Base-by-base conservation (phyloP, 2,113 vertebrate species). In the Phrynosoma blainvillii region DNA sequence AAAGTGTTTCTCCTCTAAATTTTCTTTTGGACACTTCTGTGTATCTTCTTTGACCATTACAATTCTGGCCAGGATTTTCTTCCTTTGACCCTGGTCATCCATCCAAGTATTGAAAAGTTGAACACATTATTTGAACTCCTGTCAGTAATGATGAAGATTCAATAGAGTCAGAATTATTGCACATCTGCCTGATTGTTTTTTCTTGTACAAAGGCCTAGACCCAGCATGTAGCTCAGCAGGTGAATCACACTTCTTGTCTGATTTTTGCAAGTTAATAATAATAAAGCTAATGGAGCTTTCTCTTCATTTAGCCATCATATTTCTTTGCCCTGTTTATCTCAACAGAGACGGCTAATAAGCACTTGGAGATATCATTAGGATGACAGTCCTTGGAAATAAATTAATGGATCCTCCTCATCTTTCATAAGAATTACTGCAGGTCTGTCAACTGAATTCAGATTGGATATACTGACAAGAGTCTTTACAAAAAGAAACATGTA, bases 391-490 rank as follows among this genome's bases (percentile, higher is more conserved):
- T 92, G 92, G 21, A 79, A 56, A 54, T 89, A 66, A 89, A 85
- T n/a, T 70, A 2, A 81, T 84, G 88, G 59, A 76, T 91, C 87
- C 87, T 88, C 10, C 0, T 0, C 23, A 66, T 91, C 81, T 8
- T 80, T 42, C 87, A 36, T 30, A 88, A 90, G 23, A 74, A n/a
- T 86, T 89, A 54, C 21, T 42, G 6, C 86, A 20, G 30, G 10
- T 85, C 40, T 59, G 54, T 91, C 16, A 88, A 56, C 79, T 79
- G 88, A 85, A 87, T 81, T 21, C 82, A 79, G 89, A 93, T 82
- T 83, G 30, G 18, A 87, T 18, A 89, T 56, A 62, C 77, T 76
- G 75, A 82, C 25, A 27, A 68, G 66, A 68, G 23, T 4, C 32
- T 74, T 56, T 16, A 74, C 7, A 56, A 27, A 8, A 27, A n/a